A percentile compares a stretch with the other conserved stretches of the same genome.
Conservation (phyloP, 2,888 invertebrate species). For the Orgyia antiqua region DNA sequence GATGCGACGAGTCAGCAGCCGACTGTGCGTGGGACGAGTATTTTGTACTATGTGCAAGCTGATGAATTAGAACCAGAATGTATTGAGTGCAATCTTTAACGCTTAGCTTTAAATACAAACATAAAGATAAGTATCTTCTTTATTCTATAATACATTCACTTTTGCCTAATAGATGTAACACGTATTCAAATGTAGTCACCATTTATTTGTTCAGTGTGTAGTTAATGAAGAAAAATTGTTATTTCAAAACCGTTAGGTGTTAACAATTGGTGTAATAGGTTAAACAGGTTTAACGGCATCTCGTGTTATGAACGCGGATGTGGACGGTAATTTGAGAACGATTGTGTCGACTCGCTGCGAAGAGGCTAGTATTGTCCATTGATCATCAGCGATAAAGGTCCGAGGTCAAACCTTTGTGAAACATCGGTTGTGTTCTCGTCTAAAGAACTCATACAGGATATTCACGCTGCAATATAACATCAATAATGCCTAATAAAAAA, state of each 20-base stretch:
- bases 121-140: slow-evolving; percentile 9
- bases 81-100: slow-evolving; percentile 30
- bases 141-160: no score
- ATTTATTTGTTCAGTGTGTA: slow-evolving; percentile 5
- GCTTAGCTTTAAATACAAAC: no score
- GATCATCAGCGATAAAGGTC: slow-evolving; percentile 44
- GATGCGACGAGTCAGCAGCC: slow-evolving; percentile 53
- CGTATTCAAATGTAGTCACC: background rate
- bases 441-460: slow-evolving; percentile 44
- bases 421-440: slow-evolving; percentile 52
- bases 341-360: slow-evolving; percentile 32
- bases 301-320: slow-evolving; percentile 41
- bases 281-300: slow-evolving; percentile 44
- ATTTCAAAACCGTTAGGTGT: slow-evolving; percentile 37
- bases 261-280: slow-evolving; percentile 36
- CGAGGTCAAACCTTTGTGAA: slow-evolving; percentile 52
- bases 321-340: slow-evolving; percentile 39
- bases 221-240: slow-evolving; percentile 15
- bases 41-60: slow-evolving; percentile 33
- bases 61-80: no score
- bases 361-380: slow-evolving; percentile 39
- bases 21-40: slow-evolving; percentile 46
- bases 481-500: slow-evolving; percentile 11
- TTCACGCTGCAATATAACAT: slow-evolving; percentile 34
- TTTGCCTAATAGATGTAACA: no score